Evolutionary conservation across 2,888 invertebrate genomes (phyloP), one percentile per base, ranked within the genome.

Genomic region (Furcula furcula): DNA sequence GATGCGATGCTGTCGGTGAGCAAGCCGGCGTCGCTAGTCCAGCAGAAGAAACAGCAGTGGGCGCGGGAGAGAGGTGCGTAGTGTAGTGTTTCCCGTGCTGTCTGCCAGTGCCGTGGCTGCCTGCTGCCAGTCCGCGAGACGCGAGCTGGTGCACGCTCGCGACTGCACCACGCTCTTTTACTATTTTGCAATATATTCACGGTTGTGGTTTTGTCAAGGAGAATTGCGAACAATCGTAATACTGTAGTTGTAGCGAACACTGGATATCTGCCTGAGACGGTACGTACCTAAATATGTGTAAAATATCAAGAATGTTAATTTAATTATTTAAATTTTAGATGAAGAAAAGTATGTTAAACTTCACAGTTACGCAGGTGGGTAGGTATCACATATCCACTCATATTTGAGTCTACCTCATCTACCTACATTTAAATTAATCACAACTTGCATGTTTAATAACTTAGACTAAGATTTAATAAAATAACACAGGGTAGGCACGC

Each of bases 31-130:
- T 93, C 95, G 50, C 87, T 96, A 73, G 90, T 97, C 65, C 96
- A 97, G 89, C 93, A 94, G 85, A 97, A 97, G 85, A 94, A 94
- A 78, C 91, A 94, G 68, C 97, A 98, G 92, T 97, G 97, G 97
- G 97, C 96, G 59, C 93, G 91, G 80, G 97, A 98, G 90, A 92
- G 93, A 92, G 97, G 97, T 97, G 89, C 70, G 86, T 83, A 78
- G 31, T 45, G 43, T 51, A 50, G 55, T 36, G 55, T 44, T 39
- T 42, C 40, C 34, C 52, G 54, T 53, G 48, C 43, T 35, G 49
- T 43, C 36, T 28, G 31, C n/a, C n/a, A n/a, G n/a, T n/a, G n/a
- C 43, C 20, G 29, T 48, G 48, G 20, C 26, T 31, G 33, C 28
- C 12, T 27, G 36, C 22, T 28, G 36, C 22, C 31, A 36, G 42